A percentile compares a stretch with the other conserved stretches of the same genome.
phyloP scores from a whole-genome alignment of 2,797 vertebrate genomes.

The Malacoraja senta region DNA sequence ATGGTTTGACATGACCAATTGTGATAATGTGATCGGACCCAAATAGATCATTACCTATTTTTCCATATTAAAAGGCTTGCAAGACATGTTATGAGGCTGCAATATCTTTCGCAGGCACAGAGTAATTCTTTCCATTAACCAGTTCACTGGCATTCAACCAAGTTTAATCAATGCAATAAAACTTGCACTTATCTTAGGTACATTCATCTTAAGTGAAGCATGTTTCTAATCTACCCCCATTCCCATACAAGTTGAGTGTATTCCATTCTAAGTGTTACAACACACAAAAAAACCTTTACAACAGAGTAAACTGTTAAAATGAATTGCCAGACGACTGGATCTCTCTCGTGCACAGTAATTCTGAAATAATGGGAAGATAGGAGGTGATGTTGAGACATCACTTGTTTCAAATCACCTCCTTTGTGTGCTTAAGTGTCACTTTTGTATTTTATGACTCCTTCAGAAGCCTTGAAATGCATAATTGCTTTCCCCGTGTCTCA shows the following conservation, averaged over 20 bases:
- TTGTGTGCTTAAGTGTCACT: slow-evolving; percentile 2
- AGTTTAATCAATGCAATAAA: background rate
- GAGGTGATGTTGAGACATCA: background rate
- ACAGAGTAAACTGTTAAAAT: background rate
- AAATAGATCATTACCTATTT: background rate
- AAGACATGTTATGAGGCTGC: background rate
- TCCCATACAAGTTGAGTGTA: background rate
- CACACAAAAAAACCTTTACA: background rate
- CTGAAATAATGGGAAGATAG: background rate
- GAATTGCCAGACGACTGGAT: background rate
- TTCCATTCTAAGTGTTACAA: background rate
- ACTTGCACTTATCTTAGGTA: background rate
- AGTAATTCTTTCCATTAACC: background rate
- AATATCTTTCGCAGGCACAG: background rate
- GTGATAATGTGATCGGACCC: background rate
- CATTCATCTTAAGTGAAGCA: background rate
- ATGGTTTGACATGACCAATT: background rate
- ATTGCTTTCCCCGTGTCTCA: slow-evolving; percentile 24
- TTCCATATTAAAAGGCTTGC: background rate
- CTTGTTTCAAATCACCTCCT: background rate
- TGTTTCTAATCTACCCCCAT: too few species aligned
- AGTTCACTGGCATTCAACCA: background rate
- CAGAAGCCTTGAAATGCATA: background rate
- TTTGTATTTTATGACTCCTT: background rate
- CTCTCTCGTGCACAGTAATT: background rate